Base-by-base conservation (phyloP, 2,797 vertebrate genomes). In the Centroberyx gerrardi region DNA sequence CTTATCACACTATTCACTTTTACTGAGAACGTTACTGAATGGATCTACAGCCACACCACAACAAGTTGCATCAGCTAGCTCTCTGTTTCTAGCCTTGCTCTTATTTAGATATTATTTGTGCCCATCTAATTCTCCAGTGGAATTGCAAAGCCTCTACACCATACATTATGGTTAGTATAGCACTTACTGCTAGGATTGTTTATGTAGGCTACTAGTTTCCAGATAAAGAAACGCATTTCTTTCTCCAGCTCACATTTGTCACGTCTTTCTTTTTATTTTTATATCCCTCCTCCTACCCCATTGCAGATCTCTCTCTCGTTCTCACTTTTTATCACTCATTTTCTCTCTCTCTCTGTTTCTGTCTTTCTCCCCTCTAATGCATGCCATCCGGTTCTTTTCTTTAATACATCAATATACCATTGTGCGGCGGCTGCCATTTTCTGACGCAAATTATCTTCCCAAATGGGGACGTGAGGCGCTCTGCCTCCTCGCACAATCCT, bases 321-420 rank as follows among this genome's bases (percentile, higher is more conserved):
- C 27, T 70, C 29, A 65, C 40, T 72, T 51, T 62, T 72, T 58
- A 13, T 53, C 69, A 33, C 28, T 72, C 52, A 48, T 63, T 74
- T 31, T 76, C 58, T 68, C 17, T 49, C 27, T 4, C n/a, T 48
- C n/a, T 65, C 54, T 40, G 27, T 80, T 67, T 76, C 80, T 61
- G 66, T 72, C 66, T 77, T 61, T 60, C 68, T 75, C 27, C 31
- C 15, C 42, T 67, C 66, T 83, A 81, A 76, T 61, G 46, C 83
- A 83, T 87, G 0, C 85, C 90, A 82, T 94, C 94, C 88, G 31
- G 62, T 78, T 90, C 82, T 81, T 89, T 91, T 95, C 90, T 80
- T 94, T 93, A 95, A 90, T 92, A 95, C 94, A 95, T 96, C 95
- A 95, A 97, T 93, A 96, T 90, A 93, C 92, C 90, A 90, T 92